Conservation (phyloP, 2,113 vertebrate genomes). For the Montifringilla adamsi region DNA sequence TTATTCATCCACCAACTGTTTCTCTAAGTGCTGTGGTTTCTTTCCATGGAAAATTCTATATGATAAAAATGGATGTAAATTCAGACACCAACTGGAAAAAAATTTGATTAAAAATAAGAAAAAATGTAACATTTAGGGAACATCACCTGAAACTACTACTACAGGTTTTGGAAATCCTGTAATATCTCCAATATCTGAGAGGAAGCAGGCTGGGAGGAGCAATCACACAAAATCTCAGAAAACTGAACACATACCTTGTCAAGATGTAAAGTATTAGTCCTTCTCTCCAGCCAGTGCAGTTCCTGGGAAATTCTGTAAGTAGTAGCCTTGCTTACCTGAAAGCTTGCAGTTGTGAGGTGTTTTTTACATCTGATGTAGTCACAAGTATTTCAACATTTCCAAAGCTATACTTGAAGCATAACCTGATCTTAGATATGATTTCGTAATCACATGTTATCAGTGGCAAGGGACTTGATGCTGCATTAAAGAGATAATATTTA, state of each 20-base stretch:
- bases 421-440: neutral
- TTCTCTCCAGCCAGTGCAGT: neutral
- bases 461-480: neutral
- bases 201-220: accelerated
- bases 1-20: neutral
- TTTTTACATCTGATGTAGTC: neutral
- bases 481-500: neutral
- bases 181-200: neutral
- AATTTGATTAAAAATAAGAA: neutral
- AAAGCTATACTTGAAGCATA: neutral
- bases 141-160: neutral
- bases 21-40: neutral
- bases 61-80: neutral
- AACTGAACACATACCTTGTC: neutral
- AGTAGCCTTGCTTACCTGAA: neutral
- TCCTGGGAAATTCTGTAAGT: neutral
- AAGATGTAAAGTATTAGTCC: neutral
- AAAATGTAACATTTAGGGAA: neutral
- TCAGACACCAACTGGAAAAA: neutral
- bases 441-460: neutral
- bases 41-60: neutral
- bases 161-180: neutral
- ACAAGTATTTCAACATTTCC: neutral
- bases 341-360: neutral
- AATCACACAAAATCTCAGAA: neutral